Evolutionary conservation across 1,140 invertebrate species (phyloP).

Genomic region (Octopus sinensis): DNA sequence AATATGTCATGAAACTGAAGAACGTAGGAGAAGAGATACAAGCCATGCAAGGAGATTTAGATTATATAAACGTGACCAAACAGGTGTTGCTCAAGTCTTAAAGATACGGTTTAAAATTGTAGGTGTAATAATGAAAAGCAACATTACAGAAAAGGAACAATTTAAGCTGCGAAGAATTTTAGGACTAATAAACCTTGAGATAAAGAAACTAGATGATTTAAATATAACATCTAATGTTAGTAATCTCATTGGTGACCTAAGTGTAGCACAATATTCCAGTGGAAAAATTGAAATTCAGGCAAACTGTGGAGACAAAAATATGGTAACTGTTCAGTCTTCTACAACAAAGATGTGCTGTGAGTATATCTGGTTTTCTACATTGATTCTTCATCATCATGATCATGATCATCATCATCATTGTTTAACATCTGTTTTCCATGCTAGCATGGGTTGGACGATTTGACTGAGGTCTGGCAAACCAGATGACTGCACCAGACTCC

Average conservation of each 20-base stretch:
- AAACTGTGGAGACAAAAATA: background rate
- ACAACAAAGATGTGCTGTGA: background rate
- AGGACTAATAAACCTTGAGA: background rate
- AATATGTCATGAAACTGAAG: conserved; percentile 17
- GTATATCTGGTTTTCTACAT: too few relatives aligned
- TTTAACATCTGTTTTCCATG: too few relatives aligned
- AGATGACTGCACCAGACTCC: too few relatives aligned
- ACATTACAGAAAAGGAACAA: conserved; percentile 6
- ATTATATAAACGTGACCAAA: background rate
- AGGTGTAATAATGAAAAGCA: background rate
- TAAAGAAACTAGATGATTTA: background rate
- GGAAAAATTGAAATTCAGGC: background rate
- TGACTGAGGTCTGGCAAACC: too few relatives aligned
- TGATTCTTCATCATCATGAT: too few relatives aligned
- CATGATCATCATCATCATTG: too few relatives aligned
- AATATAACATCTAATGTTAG: background rate
- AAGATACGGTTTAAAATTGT: background rate
- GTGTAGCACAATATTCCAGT: background rate
- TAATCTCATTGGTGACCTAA: background rate
- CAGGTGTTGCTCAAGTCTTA: too few relatives aligned
- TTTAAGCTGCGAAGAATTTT: conserved; percentile 12
- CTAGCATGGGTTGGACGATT: too few relatives aligned
- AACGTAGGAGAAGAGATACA: conserved; percentile 8
- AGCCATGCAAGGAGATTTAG: background rate
- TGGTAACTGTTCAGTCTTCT: background rate